Evolutionary conservation across 2,888 invertebrate genomes (phyloP).

Genomic region (Drosophila limbata): DNA sequence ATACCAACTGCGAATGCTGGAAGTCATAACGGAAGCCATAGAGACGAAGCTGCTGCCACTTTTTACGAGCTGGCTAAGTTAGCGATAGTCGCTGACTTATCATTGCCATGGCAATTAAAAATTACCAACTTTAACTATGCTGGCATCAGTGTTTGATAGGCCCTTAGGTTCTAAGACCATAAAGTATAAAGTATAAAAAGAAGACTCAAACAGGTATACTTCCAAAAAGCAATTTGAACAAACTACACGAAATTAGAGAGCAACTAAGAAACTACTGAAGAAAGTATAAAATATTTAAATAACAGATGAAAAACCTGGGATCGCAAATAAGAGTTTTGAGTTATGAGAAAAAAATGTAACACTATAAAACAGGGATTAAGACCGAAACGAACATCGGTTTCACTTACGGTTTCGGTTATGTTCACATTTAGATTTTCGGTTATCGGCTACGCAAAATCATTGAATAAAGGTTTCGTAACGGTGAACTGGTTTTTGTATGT

Average conservation of each 20-base stretch:
- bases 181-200: conserved; percentile 24
- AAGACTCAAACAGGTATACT: conserved; percentile 28
- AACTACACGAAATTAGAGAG: not conserved
- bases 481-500: no score
- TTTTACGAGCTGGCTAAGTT: conserved; percentile 75
- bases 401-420: no score
- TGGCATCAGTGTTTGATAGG: conserved; percentile 67
- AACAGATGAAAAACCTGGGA: no score
- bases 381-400: no score
- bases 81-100: conserved; percentile 59
- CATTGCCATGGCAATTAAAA: conserved; percentile 74
- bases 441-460: no score
- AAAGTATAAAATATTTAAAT: not conserved
- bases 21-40: conserved; percentile 69
- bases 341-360: no score
- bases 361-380: no score
- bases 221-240: not conserved
- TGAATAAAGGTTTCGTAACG: no score
- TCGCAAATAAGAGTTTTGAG: no score
- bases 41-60: conserved; percentile 57
- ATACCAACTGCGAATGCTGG: conserved; percentile 55
- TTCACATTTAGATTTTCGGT: no score
- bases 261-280: not conserved
- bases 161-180: conserved; percentile 51
- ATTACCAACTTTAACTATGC: conserved; percentile 67